Base-by-base conservation (phyloP, 2,888 invertebrate genomes). In the Pterostichus madidus region DNA sequence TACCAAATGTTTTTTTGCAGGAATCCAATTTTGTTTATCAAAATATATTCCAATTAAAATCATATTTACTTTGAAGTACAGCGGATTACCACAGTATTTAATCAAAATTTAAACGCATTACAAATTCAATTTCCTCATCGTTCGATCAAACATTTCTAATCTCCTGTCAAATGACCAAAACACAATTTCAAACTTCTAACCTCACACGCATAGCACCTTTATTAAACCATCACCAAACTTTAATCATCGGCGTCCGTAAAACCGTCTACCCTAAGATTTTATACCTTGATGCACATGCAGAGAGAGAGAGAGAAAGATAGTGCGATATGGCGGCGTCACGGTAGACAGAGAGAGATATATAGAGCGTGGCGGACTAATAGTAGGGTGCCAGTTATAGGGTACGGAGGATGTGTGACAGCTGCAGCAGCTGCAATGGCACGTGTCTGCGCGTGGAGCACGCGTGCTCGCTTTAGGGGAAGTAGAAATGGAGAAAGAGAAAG, bases 391-490 rank as follows among this genome's bases (percentile, higher is more conserved):
- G 17, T 59, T 59, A 24, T 31, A 59, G 49, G 2, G 49, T 7
- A 31, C 11, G 24, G 59, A 59, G 24, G 59, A 31, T 31, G 49
- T 59, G 59, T 24, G 59, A 77, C 77, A 77, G 77, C 77, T 77
- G 77, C 77, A 56, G 59, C 77, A 77, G 77, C 77, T 77, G 77
- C 56, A 31, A 1, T 6, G 59, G 59, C 59, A 59, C 59, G 59
- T 59, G 59, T 10, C 31, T 76, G 7, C 49, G n/a, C 32, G 17
- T 46, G 53, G 49, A 17, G 32, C 59, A 77, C 56, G 77, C 77
- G 59, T 11, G 56, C 53, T 17, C 56, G 77, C 56, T 17, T 49
- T 53, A 53, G 53, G 53, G 53, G 24, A 59, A 8, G 11, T 31
- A 13, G 24, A 17, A 31, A 31, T 53, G 53, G 59, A 24, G 24